Percentiles rank a stretch among this genome's conserved stretches.
These are phyloP conservation scores for Panagrolaimus sp. DNA, from an alignment of 1,140 invertebrate genomes.

Conservation along the genomic window DNA sequence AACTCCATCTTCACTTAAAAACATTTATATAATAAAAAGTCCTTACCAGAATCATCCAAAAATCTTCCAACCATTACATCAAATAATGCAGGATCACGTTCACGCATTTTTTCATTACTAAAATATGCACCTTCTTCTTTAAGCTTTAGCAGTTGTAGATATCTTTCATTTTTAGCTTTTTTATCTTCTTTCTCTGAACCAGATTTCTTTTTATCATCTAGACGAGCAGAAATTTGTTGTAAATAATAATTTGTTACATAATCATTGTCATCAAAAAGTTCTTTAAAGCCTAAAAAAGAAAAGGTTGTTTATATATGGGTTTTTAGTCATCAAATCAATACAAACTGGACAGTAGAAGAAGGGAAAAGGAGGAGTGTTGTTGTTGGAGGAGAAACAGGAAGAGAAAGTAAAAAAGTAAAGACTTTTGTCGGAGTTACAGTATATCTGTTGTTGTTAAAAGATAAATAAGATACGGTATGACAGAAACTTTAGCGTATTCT, in stretches of 20 bases:
- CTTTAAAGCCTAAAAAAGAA: constrained; percentile 6
- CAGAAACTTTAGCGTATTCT: too few species aligned
- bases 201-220: not conserved
- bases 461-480: too few species aligned
- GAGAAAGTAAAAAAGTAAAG: too few species aligned
- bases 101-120: constrained; percentile 11
- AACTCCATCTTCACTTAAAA: too few species aligned
- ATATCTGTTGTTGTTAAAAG: too few species aligned
- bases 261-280: not conserved
- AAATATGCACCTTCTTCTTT: not conserved
- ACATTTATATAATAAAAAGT: too few species aligned
- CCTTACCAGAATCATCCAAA: not conserved
- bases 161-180: not conserved
- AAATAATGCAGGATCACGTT: not conserved
- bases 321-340: not conserved
- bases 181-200: not conserved
- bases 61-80: constrained; percentile 6
- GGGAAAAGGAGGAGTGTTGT: too few species aligned
- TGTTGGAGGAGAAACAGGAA: too few species aligned
- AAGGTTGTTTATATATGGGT: not conserved
- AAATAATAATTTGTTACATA: constrained; percentile 3
- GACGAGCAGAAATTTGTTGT: not conserved
- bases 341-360: too few species aligned
- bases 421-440: too few species aligned
- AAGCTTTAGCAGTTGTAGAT: not conserved